Evolutionary conservation across 2,113 vertebrate species (phyloP), one percentile per base, ranked within the genome.

Genomic region (Scopus umbretta): DNA sequence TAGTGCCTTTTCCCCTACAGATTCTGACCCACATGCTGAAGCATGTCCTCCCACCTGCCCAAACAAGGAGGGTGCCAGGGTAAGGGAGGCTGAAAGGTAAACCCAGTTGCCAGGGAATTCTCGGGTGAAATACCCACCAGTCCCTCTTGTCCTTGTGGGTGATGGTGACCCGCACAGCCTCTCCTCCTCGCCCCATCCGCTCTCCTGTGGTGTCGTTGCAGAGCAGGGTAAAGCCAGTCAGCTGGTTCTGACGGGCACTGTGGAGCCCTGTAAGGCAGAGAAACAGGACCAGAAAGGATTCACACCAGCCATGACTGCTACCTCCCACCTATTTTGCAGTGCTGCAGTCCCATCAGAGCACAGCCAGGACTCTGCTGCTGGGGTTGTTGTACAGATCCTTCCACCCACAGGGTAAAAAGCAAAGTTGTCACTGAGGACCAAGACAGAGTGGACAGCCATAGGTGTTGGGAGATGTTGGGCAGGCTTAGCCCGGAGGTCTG

Each of bases 111-210:
- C 13, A 11, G 25, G 49, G 27, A 66, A 25, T 22, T 92, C 20
- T 16, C 43, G 29, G 34, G 32, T 32, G 40, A 30, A 70, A 70
- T 82, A 98, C 98, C 75, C 91, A 99, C 99, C 98, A 98, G 93
- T 97, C 97, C 45, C 97, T 99, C 97, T 97, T 99, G 53, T 99
- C 98, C 67, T 96, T 98, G 94, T 99, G 98, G 50, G 98, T 95
- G 45, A 99, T 96, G 82, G 98, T 98, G 88, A 99, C 98, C 20
- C 80, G 73, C 67, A 99, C 92, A 0, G 97, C 80, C 30, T 99
- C 99, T 71, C 99, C 99, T 58, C 99, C 99, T 50, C 85, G 93
- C 9, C 92, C 89, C 98, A 99, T 83, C 95, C 29, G 98, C 92
- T 99, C 98, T 50, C 99, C 99, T 0, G 75, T 53, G 0, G 98